Conservation (phyloP, 1,140 invertebrate genomes). For the Anagrus nilaparvatae region DNA sequence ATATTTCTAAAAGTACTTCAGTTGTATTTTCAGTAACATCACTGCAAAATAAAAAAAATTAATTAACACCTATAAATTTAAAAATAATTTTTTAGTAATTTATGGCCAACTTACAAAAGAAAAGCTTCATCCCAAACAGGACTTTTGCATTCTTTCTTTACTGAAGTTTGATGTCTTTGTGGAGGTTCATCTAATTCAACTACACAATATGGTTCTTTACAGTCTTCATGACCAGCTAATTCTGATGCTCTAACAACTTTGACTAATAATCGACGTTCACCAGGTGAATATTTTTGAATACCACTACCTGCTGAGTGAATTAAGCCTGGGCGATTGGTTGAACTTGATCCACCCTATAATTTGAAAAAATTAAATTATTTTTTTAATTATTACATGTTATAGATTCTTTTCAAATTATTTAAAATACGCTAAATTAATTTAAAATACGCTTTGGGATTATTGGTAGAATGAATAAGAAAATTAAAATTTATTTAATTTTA, state of each 20-base stretch:
- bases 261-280: constrained; percentile 72
- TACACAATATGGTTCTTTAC: constrained; percentile 76
- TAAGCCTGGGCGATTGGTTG: constrained; percentile 13
- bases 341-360: constrained; percentile 20
- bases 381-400: neutral
- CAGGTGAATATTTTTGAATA: constrained; percentile 43
- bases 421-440: too few relatives aligned
- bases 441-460: too few relatives aligned
- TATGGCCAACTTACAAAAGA: constrained; percentile 79
- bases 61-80: too few relatives aligned
- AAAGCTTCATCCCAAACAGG: constrained; percentile 96
- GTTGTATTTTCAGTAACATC: constrained; percentile 72
- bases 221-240: constrained; percentile 55
- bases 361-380: neutral
- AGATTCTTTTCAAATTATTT: too few relatives aligned
- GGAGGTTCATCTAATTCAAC: constrained; percentile 92
- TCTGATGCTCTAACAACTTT: constrained; percentile 81
- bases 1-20: constrained; percentile 90
- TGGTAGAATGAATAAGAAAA: too few relatives aligned
- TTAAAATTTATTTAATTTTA: too few relatives aligned
- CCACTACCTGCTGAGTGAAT: constrained; percentile 22
- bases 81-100: too few relatives aligned
- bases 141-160: constrained; percentile 61
- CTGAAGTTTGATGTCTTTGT: constrained; percentile 83
- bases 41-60: constrained; percentile 55